Evolutionary conservation across 1,140 invertebrate genomes (phyloP), one percentile per base, ranked within the genome.

Genomic region (Euglossa dilemma): DNA sequence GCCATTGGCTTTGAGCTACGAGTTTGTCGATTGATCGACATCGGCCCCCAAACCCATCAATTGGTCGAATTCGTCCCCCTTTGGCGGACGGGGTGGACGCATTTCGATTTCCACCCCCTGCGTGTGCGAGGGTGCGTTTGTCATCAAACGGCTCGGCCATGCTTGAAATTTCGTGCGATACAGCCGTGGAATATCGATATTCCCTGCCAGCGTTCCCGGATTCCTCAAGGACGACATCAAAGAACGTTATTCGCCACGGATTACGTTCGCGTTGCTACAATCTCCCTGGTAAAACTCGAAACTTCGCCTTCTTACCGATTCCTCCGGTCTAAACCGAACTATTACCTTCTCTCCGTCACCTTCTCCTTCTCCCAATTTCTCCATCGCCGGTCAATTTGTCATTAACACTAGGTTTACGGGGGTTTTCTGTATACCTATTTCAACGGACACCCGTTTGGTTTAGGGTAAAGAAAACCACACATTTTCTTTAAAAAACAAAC

Each of bases 71-170:
- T 85, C 87, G 76, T 86, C 87, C 85, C 85, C 81, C 71, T 64
- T 72, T 80, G 70, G 84, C 83, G 64, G n/a, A 82, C 76, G 84
- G 87, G 87, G 81, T 86, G 88, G 87, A 85, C 87, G 86, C 80
- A 90, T 90, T 91, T 86, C 85, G 86, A 87, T 89, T 91, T 91
- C 85, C 90, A 87, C 85, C 85, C 87, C 80, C 84, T 86, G 80
- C 84, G 83, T n/a, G n/a, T 88, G 81, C 78, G 78, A 83, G 89
- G 85, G 85, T 86, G 89, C 88, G 90, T 88, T 89, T 89, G 88
- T 89, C 88, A 91, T 92, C 88, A 91, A 91, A 89, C 87, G 87
- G 84, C 80, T 85, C 90, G 89, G 89, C 89, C 88, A 91, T 89
- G 91, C 91, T 91, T 91, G 90, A 91, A 91, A 91, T 91, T 91